These are phyloP conservation scores for Physeter macrocephalus DNA, from an alignment of 2,113 vertebrate genomes.

Conservation along the genomic window DNA sequence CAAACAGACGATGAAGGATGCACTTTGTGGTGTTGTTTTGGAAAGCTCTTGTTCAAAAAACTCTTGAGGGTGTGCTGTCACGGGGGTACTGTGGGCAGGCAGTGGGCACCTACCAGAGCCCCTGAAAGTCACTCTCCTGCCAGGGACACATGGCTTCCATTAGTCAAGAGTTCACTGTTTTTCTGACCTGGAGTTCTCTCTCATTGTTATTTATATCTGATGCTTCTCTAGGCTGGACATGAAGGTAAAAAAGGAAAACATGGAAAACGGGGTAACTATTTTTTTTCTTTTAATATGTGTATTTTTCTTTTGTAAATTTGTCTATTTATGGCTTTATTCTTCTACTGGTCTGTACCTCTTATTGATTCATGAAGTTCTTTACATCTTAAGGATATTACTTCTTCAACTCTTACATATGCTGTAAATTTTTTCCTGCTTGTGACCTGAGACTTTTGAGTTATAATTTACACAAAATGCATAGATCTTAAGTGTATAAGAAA, in stretches of 20 bases:
- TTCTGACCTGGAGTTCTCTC: conserved; percentile 8
- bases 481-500: background rate
- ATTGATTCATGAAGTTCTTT: too few species aligned
- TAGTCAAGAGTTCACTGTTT: background rate
- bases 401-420: background rate
- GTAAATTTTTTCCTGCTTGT: background rate
- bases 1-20: conserved; percentile 53
- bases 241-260: background rate
- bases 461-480: background rate
- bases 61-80: conserved; percentile 63
- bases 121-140: background rate
- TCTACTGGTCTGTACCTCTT: background rate
- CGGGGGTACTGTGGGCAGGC: background rate
- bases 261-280: background rate
- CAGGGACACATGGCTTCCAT: background rate
- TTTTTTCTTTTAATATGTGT: background rate
- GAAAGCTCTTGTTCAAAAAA: conserved; percentile 68
- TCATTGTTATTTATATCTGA: background rate
- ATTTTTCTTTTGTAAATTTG: background rate
- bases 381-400: background rate
- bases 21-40: conserved; percentile 78
- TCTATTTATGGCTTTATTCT: background rate
- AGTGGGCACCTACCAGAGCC: conserved; percentile 20
- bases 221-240: background rate
- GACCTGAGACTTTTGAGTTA: background rate